A percentile compares a stretch with the other conserved stretches of the same genome.
Evolutionary conservation across 2,888 invertebrate species (phyloP).

Genomic region (Amblyteles armatorius): DNA sequence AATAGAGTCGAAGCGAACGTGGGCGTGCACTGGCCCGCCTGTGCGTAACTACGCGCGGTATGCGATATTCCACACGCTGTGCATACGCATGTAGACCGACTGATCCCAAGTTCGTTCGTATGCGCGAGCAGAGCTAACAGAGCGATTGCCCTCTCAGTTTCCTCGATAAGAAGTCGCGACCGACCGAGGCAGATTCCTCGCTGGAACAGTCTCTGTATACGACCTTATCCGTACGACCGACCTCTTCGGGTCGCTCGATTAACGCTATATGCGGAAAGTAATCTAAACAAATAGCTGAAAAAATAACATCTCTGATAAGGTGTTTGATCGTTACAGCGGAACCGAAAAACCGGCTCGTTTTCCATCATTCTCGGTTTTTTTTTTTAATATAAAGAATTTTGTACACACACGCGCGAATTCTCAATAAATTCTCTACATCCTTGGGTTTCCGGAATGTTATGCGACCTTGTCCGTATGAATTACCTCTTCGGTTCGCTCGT

Average conservation of each 20-base stretch:
- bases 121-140: conserved; percentile 20
- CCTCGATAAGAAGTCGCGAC: conserved; percentile 30
- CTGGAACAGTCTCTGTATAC: conserved; percentile 8
- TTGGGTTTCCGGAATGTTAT: conserved; percentile 5
- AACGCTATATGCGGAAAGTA: background rate
- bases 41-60: background rate
- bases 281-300: background rate
- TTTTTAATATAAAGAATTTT: conserved; percentile 3
- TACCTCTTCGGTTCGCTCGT: no score
- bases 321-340: background rate
- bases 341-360: background rate
- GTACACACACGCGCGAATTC: background rate
- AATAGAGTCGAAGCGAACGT: conserved; percentile 28
- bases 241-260: background rate
- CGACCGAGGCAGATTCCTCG: conserved; percentile 17
- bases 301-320: background rate
- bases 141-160: conserved; percentile 42
- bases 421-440: conserved; percentile 23
- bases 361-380: no score
- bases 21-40: conserved; percentile 40
- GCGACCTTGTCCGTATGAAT: no score
- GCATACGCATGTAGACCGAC: background rate
- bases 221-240: background rate
- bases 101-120: conserved; percentile 1
- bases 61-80: background rate